Evolutionary conservation across 2,113 vertebrate species (phyloP).

Genomic region (Catharus minimus): DNA sequence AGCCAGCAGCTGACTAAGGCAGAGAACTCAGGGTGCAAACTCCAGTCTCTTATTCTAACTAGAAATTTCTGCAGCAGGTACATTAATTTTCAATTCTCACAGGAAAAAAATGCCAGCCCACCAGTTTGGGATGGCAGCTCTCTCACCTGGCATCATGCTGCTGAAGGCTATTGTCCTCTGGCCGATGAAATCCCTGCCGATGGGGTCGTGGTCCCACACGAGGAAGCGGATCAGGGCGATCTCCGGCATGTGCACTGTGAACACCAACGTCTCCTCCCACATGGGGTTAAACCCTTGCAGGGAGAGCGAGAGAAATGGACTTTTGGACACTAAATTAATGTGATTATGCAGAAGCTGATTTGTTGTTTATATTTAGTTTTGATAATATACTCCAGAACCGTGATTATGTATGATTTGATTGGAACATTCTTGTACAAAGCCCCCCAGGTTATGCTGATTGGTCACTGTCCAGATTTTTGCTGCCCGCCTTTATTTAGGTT

Average conservation of each 20-base stretch:
- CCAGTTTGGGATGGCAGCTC: too few relatives aligned
- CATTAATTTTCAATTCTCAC: too few relatives aligned
- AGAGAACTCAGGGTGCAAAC: not conserved
- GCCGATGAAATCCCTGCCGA: slow-evolving; percentile 95
- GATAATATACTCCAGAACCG: too few relatives aligned
- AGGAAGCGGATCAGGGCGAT: slow-evolving; percentile 91
- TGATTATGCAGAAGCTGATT: too few relatives aligned
- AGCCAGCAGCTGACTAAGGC: not conserved
- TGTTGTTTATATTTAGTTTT: too few relatives aligned
- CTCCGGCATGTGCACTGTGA: slow-evolving; percentile 93
- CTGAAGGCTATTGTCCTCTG: slow-evolving; percentile 94
- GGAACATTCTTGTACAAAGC: too few relatives aligned
- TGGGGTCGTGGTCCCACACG: slow-evolving; percentile 98
- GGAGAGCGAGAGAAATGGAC: too few relatives aligned
- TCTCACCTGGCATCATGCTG: slow-evolving; percentile 94
- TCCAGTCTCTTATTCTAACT: not conserved
- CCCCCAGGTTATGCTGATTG: too few relatives aligned
- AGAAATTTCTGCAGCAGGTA: not conserved
- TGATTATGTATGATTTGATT: too few relatives aligned
- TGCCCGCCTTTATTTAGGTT: too few relatives aligned
- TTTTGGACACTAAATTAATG: too few relatives aligned
- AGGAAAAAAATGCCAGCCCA: not conserved
- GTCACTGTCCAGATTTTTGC: too few relatives aligned
- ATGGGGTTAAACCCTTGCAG: slow-evolving; percentile 92
- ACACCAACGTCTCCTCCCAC: slow-evolving; percentile 98